A percentile compares a stretch with the other conserved stretches of the same genome.
These are phyloP conservation scores for Tragelaphus imberbis DNA, from an alignment of 2,113 vertebrate species.

Conservation along the genomic window DNA sequence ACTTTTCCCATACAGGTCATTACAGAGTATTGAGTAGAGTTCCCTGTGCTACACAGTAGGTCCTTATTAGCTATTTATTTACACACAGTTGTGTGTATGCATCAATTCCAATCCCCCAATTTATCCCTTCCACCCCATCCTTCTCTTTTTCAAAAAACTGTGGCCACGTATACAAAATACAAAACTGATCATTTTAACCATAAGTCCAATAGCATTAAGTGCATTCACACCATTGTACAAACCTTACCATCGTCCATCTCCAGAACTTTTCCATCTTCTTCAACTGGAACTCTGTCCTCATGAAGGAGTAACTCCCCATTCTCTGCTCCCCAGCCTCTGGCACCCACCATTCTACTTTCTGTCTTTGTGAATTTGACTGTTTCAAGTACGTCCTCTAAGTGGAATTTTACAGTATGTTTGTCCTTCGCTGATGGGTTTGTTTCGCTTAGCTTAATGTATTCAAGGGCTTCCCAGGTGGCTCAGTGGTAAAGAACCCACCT, in stretches of 20 bases:
- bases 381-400: fast-evolving
- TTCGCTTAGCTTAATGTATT: background rate
- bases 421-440: background rate
- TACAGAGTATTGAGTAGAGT: background rate
- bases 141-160: background rate
- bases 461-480: background rate
- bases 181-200: fast-evolving
- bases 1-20: background rate
- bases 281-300: too few species aligned
- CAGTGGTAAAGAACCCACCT: background rate
- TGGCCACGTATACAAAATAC: background rate
- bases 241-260: too few species aligned
- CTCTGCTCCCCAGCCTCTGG: background rate
- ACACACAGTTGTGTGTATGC: background rate
- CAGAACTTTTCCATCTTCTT: too few species aligned
- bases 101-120: background rate
- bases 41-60: background rate
- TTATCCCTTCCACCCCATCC: background rate
- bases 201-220: background rate
- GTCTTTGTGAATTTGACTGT: background rate
- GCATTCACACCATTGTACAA: fast-evolving
- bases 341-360: too few species aligned
- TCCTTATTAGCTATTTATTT: background rate
- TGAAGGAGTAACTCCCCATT: background rate
- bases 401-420: background rate